Evolutionary conservation across 2,113 vertebrate species (phyloP), one percentile per base, ranked within the genome.

Genomic region (Picathartes gymnocephalus): DNA sequence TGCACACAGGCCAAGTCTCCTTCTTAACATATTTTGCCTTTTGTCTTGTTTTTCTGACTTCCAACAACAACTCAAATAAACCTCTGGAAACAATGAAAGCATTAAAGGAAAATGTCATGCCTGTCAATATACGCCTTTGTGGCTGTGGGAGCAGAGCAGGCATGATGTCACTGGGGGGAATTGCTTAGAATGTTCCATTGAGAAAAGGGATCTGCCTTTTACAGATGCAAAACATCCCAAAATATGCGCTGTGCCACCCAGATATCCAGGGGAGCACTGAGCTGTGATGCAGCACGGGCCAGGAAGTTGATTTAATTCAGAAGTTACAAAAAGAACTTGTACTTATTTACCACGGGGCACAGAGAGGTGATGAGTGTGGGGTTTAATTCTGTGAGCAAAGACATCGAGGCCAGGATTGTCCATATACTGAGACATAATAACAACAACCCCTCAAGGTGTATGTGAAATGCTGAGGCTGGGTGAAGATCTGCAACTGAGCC

Each of bases 41-140:
- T 92, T 77, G 81, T 92, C 78, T 91, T 82, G 73, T 79, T 95
- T 86, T 96, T 30, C 86, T 94, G 94, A 82, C 92, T 96, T 96
- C 33, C 88, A 97, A 84, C 86, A 97, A 95, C 82, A 69, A 71
- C 81, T 39, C 71, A 70, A 96, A 94, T 48, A 82, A 97, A 97
- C 88, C 11, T 4, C 81, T 90, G 90, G 73, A 90, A 91, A 98
- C 97, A 98, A 98, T 97, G 95, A 71, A 83, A 85, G 92, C 82
- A 97, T 97, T 98, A 97, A 96, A 89, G 66, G 93, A 82, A 97
- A 97, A 95, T 94, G 96, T 92, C 96, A 96, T 68, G 88, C 74
- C 93, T 77, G 84, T 98, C 97, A 97, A 97, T 97, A 95, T 81
- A 60, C 1, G 90, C 82, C 95, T 97, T 97, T 98, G 97, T 96